Base-by-base conservation (phyloP, 64 coral and sea anemone genomes). In the Actinia tenebrosa region DNA sequence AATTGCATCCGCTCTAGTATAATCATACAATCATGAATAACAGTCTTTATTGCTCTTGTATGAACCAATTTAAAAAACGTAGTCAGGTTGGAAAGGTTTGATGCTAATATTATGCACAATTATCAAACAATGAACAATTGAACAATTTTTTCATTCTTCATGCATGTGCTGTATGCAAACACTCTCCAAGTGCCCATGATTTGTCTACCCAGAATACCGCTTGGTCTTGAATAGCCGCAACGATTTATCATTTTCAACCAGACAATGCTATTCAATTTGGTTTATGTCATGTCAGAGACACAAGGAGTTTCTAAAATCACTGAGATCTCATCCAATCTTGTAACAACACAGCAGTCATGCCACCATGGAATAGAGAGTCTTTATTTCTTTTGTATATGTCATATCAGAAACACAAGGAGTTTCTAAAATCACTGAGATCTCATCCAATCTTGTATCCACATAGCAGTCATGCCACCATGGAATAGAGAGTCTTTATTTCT, bases 351-450 rank as follows among this genome's bases (percentile, higher is more conserved):
- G 68, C 47, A 44, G 56, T 96, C 47, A 87, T 25, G 79, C 82
- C 46, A 82, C 50, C 69, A 98, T 89, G 4, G 92, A 84, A 63
- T 94, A 89, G 22, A 98, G 80, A 43, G 86, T 77, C 55, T 89
- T 85, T 8, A 98, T 94, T 63, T 98, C 96, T 64, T 87, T 94
- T 42, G 83, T 25, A 82, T 98, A 98, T 80, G 87, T 92, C 59
- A 87, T 69, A 84, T 88, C 90, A 75, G 87, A 26, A 11, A 54
- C 59, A 89, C 90, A 92, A 19, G 96, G 96, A n/a, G 96, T 98
- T 44, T 98, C 96, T 54, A 98, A 71, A 43, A 98, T 90, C 89
- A 98, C 94, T 16, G 96, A 92, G 44, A 98, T 92, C 18, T 90
- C 96, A 86, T 91, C 83, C 45, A 98, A 90, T 50, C 96, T 94